A percentile compares a stretch with the other conserved stretches of the same genome.
These are phyloP conservation scores for Rhagologus leucostigma DNA, from an alignment of 2,113 vertebrate species.

Conservation along the genomic window DNA sequence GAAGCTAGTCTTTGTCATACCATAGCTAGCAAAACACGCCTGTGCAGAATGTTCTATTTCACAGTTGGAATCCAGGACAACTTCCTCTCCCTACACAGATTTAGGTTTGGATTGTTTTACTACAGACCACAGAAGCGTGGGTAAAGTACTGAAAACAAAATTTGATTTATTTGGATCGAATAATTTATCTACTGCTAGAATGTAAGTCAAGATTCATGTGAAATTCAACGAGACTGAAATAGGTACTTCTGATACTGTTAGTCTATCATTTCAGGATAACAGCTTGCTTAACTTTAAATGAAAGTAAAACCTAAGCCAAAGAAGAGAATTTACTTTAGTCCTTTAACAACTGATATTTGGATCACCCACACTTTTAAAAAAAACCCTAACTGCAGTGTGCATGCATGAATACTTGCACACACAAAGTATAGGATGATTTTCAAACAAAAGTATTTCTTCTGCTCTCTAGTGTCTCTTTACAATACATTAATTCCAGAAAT, in stretches of 20 bases:
- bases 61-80: background rate
- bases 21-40: background rate
- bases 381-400: fast-evolving
- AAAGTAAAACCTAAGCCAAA: background rate
- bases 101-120: background rate
- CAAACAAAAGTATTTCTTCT: conserved; percentile 1
- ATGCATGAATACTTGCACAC: background rate
- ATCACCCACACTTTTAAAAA: background rate
- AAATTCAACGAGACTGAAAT: background rate
- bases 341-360: background rate
- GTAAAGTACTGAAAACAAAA: background rate
- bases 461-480: background rate
- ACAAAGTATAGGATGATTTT: background rate
- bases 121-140: background rate
- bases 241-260: background rate
- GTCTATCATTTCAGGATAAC: background rate
- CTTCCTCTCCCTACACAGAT: background rate
- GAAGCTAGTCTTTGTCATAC: background rate
- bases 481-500: background rate
- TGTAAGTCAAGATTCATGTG: background rate
- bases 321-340: background rate
- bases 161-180: background rate
- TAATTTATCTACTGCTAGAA: background rate
- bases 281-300: background rate
- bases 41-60: background rate